Conservation (phyloP, 2,888 invertebrate species). For the Shargacucullia verbasci region DNA sequence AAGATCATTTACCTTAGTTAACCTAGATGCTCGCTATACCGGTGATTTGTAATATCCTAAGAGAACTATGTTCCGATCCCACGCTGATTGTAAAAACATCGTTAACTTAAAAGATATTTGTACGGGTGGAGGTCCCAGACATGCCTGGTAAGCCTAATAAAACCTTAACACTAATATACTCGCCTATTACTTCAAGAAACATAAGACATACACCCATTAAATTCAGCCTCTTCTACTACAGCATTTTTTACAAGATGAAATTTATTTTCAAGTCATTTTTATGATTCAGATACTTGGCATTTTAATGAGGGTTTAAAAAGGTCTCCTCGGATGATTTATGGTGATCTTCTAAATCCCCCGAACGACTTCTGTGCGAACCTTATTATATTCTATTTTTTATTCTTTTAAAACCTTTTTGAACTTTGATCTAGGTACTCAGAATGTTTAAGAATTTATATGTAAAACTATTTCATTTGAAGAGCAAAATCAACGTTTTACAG, state of each 20-base stretch:
- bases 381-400: slow-evolving; percentile 50
- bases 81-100: too few species aligned
- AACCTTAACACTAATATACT: slow-evolving; percentile 20
- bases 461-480: slow-evolving; percentile 7
- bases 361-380: slow-evolving; percentile 64
- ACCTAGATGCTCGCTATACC: too few species aligned
- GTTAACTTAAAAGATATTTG: too few species aligned
- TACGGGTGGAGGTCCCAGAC: too few species aligned
- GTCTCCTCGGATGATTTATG: slow-evolving; percentile 77
- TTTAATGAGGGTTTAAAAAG: slow-evolving; percentile 77
- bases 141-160: not conserved
- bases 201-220: slow-evolving; percentile 20
- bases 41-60: too few species aligned
- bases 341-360: slow-evolving; percentile 71
- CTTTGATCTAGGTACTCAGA: slow-evolving; percentile 25
- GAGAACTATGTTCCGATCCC: too few species aligned
- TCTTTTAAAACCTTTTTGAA: slow-evolving; percentile 22
- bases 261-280: slow-evolving; percentile 66
- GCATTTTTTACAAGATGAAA: slow-evolving; percentile 40
- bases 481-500: slow-evolving; percentile 4
- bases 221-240: slow-evolving; percentile 18
- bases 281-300: slow-evolving; percentile 73
- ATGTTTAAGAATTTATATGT: slow-evolving; percentile 8
- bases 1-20: too few species aligned
- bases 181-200: slow-evolving; percentile 9